Conservation (phyloP, 1,140 invertebrate genomes). For the Gryon sp. region DNA sequence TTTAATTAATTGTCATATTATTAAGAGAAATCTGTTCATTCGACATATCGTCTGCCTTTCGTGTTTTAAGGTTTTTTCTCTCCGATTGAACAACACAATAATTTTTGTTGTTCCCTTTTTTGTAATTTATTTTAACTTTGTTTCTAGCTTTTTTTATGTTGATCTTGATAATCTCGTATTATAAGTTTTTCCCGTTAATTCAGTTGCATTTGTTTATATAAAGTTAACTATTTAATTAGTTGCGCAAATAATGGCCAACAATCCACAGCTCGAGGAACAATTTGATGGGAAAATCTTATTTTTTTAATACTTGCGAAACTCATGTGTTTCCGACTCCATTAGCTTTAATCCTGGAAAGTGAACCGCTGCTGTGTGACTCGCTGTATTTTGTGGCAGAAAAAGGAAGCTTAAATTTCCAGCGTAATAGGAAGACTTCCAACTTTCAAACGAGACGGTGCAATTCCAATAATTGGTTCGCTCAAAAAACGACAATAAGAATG, state of each 20-base stretch:
- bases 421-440: slow-evolving; percentile 53
- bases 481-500: slow-evolving; percentile 44
- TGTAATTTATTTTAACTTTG: slow-evolving; percentile 2
- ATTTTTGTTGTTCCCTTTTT: too few relatives aligned
- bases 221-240: too few relatives aligned
- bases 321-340: slow-evolving; percentile 55
- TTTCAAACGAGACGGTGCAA: slow-evolving; percentile 48
- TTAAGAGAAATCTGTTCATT: slow-evolving; percentile 11
- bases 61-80: not conserved
- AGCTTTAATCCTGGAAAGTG: slow-evolving; percentile 58
- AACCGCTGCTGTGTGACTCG: slow-evolving; percentile 32
- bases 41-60: too few relatives aligned
- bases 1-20: slow-evolving; percentile 33
- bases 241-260: too few relatives aligned
- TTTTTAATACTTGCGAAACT: slow-evolving; percentile 25
- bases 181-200: too few relatives aligned
- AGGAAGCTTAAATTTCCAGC: slow-evolving; percentile 55
- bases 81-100: too few relatives aligned
- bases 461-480: slow-evolving; percentile 58
- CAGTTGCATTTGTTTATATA: too few relatives aligned
- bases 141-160: too few relatives aligned
- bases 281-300: too few relatives aligned
- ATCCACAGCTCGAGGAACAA: too few relatives aligned
- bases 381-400: slow-evolving; percentile 43
- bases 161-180: too few relatives aligned